These are phyloP conservation scores for Proteles cristata DNA, from an alignment of 2,113 vertebrate genomes.

Conservation along the genomic window DNA sequence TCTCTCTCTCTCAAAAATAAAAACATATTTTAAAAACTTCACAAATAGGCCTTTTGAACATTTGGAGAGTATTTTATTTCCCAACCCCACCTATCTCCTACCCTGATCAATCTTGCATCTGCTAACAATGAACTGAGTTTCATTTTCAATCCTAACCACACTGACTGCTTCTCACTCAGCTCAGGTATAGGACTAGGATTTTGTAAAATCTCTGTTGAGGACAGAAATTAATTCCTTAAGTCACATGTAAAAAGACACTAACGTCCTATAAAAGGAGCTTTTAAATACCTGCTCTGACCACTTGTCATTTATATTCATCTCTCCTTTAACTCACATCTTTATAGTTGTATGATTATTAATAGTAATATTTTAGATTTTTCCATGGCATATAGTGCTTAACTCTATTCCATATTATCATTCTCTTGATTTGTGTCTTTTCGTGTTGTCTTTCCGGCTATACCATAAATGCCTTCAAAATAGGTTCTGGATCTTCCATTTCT, in stretches of 20 bases:
- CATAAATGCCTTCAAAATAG: not conserved
- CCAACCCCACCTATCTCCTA: not conserved
- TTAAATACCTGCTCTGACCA: not conserved
- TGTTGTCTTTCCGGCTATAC: not conserved
- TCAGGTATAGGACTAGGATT: not conserved
- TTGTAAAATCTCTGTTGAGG: not conserved
- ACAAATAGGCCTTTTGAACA: conserved; percentile 42
- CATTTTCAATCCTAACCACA: not conserved
- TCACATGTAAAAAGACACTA: not conserved
- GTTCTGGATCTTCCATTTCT: not conserved
- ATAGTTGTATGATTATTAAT: not conserved
- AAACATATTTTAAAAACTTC: not conserved
- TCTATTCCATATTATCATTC: not conserved
- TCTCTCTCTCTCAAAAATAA: too few species aligned
- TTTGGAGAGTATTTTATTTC: not conserved
- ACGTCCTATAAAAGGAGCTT: not conserved
- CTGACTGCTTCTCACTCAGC: not conserved
- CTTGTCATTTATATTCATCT: not conserved
- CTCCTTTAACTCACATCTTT: not conserved
- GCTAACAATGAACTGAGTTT: conserved; percentile 36
- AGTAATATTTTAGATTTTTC: not conserved
- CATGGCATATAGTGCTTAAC: not conserved
- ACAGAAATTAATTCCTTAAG: conserved; percentile 15
- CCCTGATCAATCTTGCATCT: conserved; percentile 28
- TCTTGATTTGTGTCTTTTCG: not conserved